Base-by-base conservation (phyloP, 2,797 vertebrate species). In the Euthynnus affinis region DNA sequence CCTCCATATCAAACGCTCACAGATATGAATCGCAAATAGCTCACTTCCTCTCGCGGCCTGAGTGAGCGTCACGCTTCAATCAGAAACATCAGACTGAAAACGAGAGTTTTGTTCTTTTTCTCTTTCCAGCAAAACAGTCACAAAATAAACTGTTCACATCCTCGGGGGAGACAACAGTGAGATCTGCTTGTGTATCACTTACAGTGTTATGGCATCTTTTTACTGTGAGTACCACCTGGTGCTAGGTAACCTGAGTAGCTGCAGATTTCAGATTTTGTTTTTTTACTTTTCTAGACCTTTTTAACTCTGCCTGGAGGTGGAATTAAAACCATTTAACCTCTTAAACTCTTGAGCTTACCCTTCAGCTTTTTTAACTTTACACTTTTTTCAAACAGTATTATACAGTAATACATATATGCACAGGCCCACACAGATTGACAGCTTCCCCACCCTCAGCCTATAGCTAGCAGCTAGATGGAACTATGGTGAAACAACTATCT, bases 11-110 rank as follows among this genome's bases (percentile, higher is more conserved):
- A 86, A 72, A 67, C 71, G 8, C 58, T 56, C 34, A 52, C 10
- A 71, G 56, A 80, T 72, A 81, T 67, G 82, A 88, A 76, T 84
- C 67, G 62, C 77, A 85, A 78, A 75, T 10, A 63, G 44, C 71
- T 71, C 64, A 7, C 71, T 56, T 69, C 71, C 61, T 61, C 71
- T 37, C 12, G 6, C 37, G 40, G 75, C 82, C 72, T 67, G 46
- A 80, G 78, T 68, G 70, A 82, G 53, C 53, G 5, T 29, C 82
- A 66, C 14, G 12, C 83, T 86, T 84, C 85, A 76, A 32, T 78
- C 60, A 58, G 3, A 61, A 61, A 66, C 58, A 71, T 60, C 34
- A 59, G 27, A 78, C 74, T 62, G 56, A 70, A 73, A 15, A 37
- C 13, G 55, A 25, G 55, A 25, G 37, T 71, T 72, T 76, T 74